A percentile compares a stretch with the other conserved stretches of the same genome.
These are phyloP conservation scores for Argyra leucocephala DNA, from an alignment of 2,888 invertebrate genomes.

Conservation along the genomic window DNA sequence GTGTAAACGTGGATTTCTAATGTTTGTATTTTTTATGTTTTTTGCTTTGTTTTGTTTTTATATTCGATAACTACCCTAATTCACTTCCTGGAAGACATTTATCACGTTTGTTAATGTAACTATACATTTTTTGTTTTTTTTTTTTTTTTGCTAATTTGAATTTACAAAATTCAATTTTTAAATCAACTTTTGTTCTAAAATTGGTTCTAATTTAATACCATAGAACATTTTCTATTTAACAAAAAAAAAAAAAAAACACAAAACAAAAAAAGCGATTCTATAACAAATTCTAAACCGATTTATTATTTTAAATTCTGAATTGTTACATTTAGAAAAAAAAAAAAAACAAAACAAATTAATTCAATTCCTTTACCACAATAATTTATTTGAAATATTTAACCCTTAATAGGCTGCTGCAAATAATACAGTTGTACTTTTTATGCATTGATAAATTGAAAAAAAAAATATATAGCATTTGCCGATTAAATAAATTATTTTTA, in stretches of 20 bases:
- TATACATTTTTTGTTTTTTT: no score
- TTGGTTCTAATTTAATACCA: neutral
- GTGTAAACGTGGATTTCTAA: neutral
- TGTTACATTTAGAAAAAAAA: neutral
- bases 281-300: conserved; percentile 3
- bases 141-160: neutral
- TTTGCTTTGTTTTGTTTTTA: neutral
- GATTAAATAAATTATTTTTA: no score
- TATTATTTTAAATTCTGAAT: no score
- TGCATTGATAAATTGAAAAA: no score
- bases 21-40: neutral
- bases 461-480: no score
- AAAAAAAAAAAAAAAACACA: no score
- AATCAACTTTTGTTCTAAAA: neutral
- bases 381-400: neutral
- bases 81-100: neutral
- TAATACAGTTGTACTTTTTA: no score
- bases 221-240: neutral
- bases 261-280: conserved; percentile 6
- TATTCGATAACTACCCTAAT: neutral
- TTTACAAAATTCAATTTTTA: neutral
- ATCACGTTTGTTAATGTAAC: neutral
- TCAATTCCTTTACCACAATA: neutral
- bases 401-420: no score
- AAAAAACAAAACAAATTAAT: neutral